Percentiles rank a stretch among this genome's conserved stretches.
These are phyloP conservation scores for Helogale parvula DNA, from an alignment of 2,113 vertebrate genomes.

Conservation along the genomic window DNA sequence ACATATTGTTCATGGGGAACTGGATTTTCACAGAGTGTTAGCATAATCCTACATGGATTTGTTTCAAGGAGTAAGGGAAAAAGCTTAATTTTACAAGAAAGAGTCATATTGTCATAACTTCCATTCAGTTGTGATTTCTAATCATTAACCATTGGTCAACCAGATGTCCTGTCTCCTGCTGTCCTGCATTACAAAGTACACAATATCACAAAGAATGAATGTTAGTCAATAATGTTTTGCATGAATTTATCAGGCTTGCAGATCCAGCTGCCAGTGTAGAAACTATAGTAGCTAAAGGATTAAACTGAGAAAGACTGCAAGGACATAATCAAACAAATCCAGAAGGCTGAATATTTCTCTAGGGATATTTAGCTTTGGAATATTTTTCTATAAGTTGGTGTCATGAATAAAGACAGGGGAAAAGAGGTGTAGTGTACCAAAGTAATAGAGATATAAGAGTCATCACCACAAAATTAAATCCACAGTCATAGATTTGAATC, in stretches of 20 bases:
- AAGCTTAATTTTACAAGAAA: neutral
- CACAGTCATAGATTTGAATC: neutral
- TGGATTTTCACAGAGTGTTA: neutral
- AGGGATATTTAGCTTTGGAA: neutral
- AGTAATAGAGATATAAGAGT: neutral
- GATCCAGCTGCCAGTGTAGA: neutral
- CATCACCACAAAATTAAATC: neutral
- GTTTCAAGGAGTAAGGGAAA: neutral
- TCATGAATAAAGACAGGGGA: neutral
- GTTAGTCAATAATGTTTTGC: neutral
- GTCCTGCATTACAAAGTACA: rapidly evolving
- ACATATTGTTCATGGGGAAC: neutral
- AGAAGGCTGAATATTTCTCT: neutral
- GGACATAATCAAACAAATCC: neutral
- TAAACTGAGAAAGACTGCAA: neutral
- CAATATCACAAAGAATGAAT: neutral
- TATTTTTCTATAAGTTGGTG: neutral
- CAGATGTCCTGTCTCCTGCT: neutral
- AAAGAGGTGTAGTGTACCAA: neutral
- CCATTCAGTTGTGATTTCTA: neutral
- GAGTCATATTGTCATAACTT: no score
- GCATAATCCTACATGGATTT: neutral
- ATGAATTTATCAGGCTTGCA: neutral
- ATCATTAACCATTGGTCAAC: neutral
- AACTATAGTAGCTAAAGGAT: neutral